Evolutionary conservation across 2,888 invertebrate species (phyloP).

Genomic region (Himalopsyche japonica): DNA sequence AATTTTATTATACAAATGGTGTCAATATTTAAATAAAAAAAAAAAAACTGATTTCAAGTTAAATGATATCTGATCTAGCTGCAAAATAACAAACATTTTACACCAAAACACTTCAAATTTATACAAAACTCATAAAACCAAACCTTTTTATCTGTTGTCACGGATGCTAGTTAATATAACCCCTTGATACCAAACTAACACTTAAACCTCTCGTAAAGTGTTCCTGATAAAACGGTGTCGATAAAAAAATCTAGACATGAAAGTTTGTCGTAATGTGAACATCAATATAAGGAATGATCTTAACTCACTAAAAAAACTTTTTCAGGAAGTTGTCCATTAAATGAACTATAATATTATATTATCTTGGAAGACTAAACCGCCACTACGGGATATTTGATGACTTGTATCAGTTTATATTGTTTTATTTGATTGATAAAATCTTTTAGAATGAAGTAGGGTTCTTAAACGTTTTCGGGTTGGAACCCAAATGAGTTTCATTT

Average conservation of each 20-base stretch:
- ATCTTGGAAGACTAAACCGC: background rate
- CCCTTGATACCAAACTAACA: background rate
- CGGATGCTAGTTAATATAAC: background rate
- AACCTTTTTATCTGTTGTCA: background rate
- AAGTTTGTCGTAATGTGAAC: background rate
- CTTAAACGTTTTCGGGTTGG: no score
- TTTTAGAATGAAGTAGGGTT: no score
- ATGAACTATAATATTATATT: no score
- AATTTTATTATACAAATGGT: no score
- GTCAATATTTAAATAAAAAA: no score
- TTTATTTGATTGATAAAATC: no score
- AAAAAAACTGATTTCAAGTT: no score
- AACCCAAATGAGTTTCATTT: no score
- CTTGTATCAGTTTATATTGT: no score
- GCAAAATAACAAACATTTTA: no score
- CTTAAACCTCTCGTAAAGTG: background rate
- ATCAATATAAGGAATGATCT: background rate
- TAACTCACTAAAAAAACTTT: background rate
- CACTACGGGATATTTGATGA: no score
- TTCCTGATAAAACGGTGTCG: background rate
- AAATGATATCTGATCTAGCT: no score
- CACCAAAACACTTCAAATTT: background rate
- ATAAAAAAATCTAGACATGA: background rate
- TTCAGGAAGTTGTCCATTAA: background rate
- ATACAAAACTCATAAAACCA: background rate